A percentile compares a stretch with the other conserved stretches of the same genome.
phyloP scores from a whole-genome alignment of 1,140 invertebrate genomes.

The Meloidogyne hapla region DNA sequence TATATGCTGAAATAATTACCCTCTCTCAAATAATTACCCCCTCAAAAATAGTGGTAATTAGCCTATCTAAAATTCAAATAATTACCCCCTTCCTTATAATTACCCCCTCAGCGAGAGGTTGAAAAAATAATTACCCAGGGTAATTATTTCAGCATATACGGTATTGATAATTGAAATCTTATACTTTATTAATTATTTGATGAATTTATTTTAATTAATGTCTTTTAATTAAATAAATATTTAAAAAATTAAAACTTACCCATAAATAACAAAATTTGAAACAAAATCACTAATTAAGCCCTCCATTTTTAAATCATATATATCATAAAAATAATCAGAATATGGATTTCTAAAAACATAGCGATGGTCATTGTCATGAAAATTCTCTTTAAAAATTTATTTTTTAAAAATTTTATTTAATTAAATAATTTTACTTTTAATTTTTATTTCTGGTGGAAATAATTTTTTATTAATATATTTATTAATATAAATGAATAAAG shows the following conservation, averaged over 20 bases:
- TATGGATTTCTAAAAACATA: constrained; percentile 24
- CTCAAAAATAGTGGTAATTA: too few relatives aligned
- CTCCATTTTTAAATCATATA: constrained; percentile 24
- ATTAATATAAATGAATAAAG: constrained; percentile 26
- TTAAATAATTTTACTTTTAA: background rate
- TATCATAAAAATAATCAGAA: constrained; percentile 16
- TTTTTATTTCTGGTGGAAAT: constrained; percentile 24
- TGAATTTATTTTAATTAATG: too few relatives aligned
- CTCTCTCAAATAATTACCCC: too few relatives aligned
- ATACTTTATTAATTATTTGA: too few relatives aligned
- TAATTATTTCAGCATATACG: too few relatives aligned
- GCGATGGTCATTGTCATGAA: constrained; percentile 25
- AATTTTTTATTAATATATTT: constrained; percentile 28
- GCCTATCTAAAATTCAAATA: too few relatives aligned
- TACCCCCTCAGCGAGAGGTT: too few relatives aligned
- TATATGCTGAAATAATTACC: too few relatives aligned
- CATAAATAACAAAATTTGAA: constrained; percentile 14
- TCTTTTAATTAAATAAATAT: background rate
- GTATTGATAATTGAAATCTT: too few relatives aligned
- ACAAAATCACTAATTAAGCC: background rate
- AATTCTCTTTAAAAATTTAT: constrained; percentile 19
- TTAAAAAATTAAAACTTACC: background rate
- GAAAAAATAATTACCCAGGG: too few relatives aligned
- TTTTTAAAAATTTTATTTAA: background rate
- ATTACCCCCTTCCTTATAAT: too few relatives aligned